phyloP scores from a whole-genome alignment of 2,797 vertebrate genomes.

The Hylomyscus alleni region DNA sequence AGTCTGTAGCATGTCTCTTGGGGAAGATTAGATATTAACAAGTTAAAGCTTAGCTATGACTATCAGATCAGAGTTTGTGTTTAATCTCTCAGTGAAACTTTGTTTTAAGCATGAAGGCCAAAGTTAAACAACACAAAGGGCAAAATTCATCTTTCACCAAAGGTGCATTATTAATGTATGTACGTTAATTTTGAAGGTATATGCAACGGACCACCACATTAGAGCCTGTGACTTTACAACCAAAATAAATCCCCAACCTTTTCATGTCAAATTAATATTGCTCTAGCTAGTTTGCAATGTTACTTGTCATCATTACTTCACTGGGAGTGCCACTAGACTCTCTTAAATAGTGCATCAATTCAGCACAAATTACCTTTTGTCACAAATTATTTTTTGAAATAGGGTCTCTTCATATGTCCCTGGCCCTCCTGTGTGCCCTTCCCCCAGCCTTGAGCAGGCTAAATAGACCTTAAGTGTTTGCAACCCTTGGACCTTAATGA shows the following conservation, averaged over 20 bases:
- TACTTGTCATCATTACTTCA: slow-evolving; percentile 10
- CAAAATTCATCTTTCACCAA: slow-evolving; percentile 39
- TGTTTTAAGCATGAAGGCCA: not conserved
- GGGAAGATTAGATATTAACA: not conserved
- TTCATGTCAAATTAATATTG: slow-evolving; percentile 45
- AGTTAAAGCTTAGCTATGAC: slow-evolving; percentile 39
- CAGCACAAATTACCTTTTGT: slow-evolving; percentile 24
- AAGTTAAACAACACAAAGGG: slow-evolving; percentile 13
- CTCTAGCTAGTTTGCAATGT: not conserved
- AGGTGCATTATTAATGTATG: slow-evolving; percentile 21
- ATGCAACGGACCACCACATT: not conserved
- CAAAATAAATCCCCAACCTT: slow-evolving; percentile 34
- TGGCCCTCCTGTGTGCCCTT: not conserved
- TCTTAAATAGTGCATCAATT: not conserved
- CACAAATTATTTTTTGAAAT: slow-evolving; percentile 2
- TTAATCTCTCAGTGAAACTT: not conserved
- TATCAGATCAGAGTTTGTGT: not conserved
- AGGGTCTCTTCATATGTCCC: not conserved
- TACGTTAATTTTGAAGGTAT: slow-evolving; percentile 19
- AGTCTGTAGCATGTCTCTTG: not conserved
- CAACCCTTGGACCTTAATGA: too few species aligned
- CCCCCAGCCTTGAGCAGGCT: too few species aligned
- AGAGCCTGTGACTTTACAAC: not conserved
- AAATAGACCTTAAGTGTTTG: too few species aligned
- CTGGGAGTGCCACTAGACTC: not conserved